These are phyloP conservation scores for Zoroaster sp. DNA, from an alignment of 53 echinoderm and acorn worm genomes.

Conservation along the genomic window DNA sequence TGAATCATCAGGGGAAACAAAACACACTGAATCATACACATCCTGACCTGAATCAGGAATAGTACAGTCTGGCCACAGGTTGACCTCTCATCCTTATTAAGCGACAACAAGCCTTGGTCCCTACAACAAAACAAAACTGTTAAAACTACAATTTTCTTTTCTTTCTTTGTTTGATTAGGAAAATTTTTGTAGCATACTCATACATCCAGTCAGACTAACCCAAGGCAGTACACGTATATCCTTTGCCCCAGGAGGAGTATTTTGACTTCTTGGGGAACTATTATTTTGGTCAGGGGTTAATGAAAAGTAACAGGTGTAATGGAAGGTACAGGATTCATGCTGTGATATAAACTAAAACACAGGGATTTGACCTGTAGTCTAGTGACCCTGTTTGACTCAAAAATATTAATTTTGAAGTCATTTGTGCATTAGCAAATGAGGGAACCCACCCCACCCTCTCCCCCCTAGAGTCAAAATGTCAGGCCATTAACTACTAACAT, in stretches of 20 bases:
- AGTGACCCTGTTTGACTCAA: not conserved
- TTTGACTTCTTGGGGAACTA: not conserved
- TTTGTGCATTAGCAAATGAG: too few relatives aligned
- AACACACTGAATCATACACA: conserved; percentile 23
- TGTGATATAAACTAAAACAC: not conserved
- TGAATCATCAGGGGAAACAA: conserved; percentile 32
- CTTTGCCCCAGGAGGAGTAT: not conserved
- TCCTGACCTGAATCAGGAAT: conserved; percentile 30
- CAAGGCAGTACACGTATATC: not conserved
- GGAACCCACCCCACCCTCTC: too few relatives aligned
- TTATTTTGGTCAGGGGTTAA: not conserved
- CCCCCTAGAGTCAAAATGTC: too few relatives aligned
- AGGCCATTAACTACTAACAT: too few relatives aligned
- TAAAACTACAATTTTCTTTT: not conserved
- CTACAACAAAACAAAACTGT: not conserved
- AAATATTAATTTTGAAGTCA: too few relatives aligned
- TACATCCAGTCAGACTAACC: not conserved
- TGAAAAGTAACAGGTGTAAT: conserved; percentile 7
- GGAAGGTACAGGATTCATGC: not conserved
- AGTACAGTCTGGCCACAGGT: not conserved
- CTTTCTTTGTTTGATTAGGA: not conserved
- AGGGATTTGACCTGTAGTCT: not conserved
- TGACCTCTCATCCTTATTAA: not conserved
- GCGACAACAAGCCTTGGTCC: not conserved
- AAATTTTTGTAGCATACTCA: not conserved